Evolutionary conservation across 1,140 invertebrate genomes (phyloP), one percentile per base, ranked within the genome.

Genomic region (Stegodyphus mimosarum): DNA sequence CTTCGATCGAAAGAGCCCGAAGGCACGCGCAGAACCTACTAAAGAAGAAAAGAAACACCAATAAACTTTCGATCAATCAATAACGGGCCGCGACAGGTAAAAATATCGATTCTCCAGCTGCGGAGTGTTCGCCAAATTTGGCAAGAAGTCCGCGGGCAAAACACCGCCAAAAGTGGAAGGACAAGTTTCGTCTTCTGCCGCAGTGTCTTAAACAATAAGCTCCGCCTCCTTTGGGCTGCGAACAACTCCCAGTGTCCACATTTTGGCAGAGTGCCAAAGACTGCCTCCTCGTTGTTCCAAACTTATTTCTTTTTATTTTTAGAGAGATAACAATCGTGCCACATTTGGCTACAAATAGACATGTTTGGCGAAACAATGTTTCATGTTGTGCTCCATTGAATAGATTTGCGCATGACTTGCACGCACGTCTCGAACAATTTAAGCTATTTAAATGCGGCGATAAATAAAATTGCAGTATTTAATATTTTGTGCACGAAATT

Each of bases 51-150:
- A 33, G 33, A 33, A 33, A 33, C 77, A 66, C 51, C 55, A 71
- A 72, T 63, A 72, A 81, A 81, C 78, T 81, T 80, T 80, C 78
- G 69, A 81, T 81, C 78, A 81, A 81, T 79, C 78, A 81, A 81
- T 81, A 81, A 72, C 53, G 15, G 18, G n/a, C 55, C 9, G 33
- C 67, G 78, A 81, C 78, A 81, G 78, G 78, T 81, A 81, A 81
- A 81, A 81, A 72, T 79, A 79, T 81, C 72, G 78, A 81, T 81
- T 55, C 69, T 17, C 51, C 33, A 15, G 33, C 33, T 33, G 33
- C 33, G 33, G 33, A 33, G 33, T 33, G 33, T 33, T 33, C 33
- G 33, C 33, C 33, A 33, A 33, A 33, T 33, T 33, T 33, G 33
- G 33, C 33, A 33, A 33, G 3, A 3, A 33, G 33, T 33, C 33